These are phyloP conservation scores for Dipodomys ordii DNA, from an alignment of 2,113 vertebrate species.

Conservation along the genomic window DNA sequence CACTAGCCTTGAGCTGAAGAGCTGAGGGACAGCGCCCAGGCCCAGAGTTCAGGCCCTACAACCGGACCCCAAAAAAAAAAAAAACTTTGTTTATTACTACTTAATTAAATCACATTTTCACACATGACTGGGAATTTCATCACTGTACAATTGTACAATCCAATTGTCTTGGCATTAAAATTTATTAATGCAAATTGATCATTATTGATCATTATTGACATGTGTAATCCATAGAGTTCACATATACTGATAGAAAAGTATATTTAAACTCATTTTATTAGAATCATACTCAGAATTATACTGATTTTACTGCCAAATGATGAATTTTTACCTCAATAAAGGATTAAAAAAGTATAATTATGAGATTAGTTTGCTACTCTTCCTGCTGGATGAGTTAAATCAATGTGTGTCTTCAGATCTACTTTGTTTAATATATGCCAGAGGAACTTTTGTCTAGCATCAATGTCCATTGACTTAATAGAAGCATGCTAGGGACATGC, in stretches of 20 bases:
- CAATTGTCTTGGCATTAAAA: conserved; percentile 17
- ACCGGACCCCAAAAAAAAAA: no score
- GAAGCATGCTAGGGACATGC: conserved; percentile 69
- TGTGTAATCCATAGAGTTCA: conserved; percentile 54
- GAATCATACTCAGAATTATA: conserved; percentile 65
- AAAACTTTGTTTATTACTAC: not conserved
- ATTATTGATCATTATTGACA: conserved; percentile 63
- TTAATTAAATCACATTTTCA: conserved; percentile 24
- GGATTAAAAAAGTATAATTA: conserved; percentile 71
- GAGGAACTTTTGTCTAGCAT: conserved; percentile 63
- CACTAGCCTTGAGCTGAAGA: no score
- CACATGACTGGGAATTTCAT: conserved; percentile 12
- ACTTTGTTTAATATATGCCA: conserved; percentile 58
- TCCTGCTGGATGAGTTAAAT: conserved; percentile 59
- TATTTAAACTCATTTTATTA: conserved; percentile 65
- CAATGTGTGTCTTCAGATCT: conserved; percentile 31
- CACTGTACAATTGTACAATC: conserved; percentile 22
- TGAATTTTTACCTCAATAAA: conserved; percentile 66
- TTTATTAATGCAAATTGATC: not conserved
- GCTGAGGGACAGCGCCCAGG: no score
- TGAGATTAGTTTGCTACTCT: conserved; percentile 67
- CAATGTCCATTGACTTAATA: conserved; percentile 76
- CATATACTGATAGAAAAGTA: conserved; percentile 44
- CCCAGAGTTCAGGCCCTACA: no score
- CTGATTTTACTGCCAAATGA: conserved; percentile 71